Conservation (phyloP, 2,797 vertebrate species). For the Galago senegalensis region DNA sequence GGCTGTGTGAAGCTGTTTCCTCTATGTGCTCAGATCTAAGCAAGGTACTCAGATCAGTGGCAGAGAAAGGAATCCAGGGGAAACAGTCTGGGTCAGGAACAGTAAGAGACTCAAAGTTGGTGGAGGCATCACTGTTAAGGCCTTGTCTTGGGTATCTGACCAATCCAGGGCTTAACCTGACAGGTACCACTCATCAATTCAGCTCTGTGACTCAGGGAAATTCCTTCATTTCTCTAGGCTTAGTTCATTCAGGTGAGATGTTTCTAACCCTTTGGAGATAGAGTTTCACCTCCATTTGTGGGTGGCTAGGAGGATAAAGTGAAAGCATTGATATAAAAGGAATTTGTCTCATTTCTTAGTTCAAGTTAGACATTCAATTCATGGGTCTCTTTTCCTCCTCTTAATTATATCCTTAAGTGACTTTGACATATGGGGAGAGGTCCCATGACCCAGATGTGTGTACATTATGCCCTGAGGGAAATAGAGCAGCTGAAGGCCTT, state of each 20-base stretch:
- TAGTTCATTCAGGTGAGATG: background rate
- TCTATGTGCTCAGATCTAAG: background rate
- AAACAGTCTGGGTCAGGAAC: background rate
- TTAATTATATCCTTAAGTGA: conserved; percentile 21
- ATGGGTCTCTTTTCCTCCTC: background rate
- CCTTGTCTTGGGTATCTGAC: background rate
- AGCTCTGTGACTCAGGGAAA: background rate
- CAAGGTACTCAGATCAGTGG: background rate
- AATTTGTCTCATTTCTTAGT: background rate
- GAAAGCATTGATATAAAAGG: background rate
- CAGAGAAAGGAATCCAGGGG: background rate
- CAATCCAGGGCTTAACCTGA: background rate
- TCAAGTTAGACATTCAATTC: conserved; percentile 11
- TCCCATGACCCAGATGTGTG: background rate
- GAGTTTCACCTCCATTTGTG: background rate
- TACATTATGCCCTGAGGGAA: background rate
- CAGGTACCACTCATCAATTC: background rate
- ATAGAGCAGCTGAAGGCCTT: background rate
- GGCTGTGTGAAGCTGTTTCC: background rate
- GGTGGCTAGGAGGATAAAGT: background rate
- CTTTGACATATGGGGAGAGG: background rate
- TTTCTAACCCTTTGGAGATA: background rate
- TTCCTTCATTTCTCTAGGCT: background rate
- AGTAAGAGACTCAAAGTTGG: background rate
- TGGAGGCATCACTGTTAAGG: background rate